These are phyloP conservation scores for Dynastes grantii DNA, from an alignment of 2,888 invertebrate species.

Conservation along the genomic window DNA sequence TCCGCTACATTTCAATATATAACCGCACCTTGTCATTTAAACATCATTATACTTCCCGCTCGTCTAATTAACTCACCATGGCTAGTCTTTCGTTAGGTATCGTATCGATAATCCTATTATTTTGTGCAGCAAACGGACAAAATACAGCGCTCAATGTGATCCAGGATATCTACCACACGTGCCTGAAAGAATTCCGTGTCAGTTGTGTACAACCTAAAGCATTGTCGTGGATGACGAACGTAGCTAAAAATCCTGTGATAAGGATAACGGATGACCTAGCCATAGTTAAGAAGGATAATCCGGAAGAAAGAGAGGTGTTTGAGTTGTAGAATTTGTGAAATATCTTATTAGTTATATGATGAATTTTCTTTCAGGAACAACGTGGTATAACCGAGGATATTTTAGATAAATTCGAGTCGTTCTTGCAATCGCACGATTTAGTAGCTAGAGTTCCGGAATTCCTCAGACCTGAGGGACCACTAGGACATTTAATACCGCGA, in stretches of 20 bases:
- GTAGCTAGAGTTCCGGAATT: constrained; percentile 83
- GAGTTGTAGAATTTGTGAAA: not conserved
- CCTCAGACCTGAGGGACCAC: constrained; percentile 73
- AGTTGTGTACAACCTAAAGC: constrained; percentile 86
- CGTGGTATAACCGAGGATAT: constrained; percentile 75
- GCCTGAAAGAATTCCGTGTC: constrained; percentile 79
- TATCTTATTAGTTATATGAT: not conserved
- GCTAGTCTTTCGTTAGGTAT: constrained; percentile 59
- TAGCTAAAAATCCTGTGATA: constrained; percentile 79
- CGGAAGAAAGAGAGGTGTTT: constrained; percentile 64
- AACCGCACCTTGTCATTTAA: constrained; percentile 59
- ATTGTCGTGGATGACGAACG: constrained; percentile 81
- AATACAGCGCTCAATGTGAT: constrained; percentile 77
- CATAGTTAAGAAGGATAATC: constrained; percentile 77
- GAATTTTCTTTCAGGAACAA: constrained; percentile 67
- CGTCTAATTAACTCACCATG: constrained; percentile 57
- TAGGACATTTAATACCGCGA: constrained; percentile 77
- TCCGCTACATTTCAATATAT: constrained; percentile 67
- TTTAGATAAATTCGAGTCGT: constrained; percentile 82
- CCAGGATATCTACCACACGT: constrained; percentile 79
- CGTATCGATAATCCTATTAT: constrained; percentile 55
- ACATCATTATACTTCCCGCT: constrained; percentile 55
- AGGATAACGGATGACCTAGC: constrained; percentile 84
- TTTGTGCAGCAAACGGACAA: constrained; percentile 53
- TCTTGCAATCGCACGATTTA: constrained; percentile 83